phyloP scores from a whole-genome alignment of 2,888 invertebrate genomes.

The Charanyca ferruginea region DNA sequence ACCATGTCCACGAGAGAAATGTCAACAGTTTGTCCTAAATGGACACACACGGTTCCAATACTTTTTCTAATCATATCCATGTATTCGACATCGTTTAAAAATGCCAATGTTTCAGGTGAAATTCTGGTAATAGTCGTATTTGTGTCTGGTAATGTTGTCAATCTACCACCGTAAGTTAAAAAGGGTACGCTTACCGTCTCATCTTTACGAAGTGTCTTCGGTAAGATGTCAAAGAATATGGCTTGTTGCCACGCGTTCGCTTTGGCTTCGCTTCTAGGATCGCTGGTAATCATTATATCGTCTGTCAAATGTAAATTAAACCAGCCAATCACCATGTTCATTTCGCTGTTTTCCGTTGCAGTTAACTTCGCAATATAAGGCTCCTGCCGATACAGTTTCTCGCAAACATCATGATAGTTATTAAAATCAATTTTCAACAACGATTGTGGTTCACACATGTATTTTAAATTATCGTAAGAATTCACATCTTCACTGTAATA shows the following conservation, averaged over 20 bases:
- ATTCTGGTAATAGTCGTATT: constrained; percentile 35
- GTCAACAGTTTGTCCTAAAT: constrained; percentile 44
- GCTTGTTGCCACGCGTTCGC: constrained; percentile 79
- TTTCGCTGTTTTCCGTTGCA: constrained; percentile 42
- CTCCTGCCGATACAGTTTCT: constrained; percentile 35
- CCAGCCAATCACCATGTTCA: constrained; percentile 90
- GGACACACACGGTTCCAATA: constrained; percentile 33
- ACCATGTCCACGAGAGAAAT: constrained; percentile 71
- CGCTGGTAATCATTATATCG: constrained; percentile 88
- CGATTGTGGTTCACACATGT: constrained; percentile 48
- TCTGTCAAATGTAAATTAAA: constrained; percentile 92
- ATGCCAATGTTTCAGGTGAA: constrained; percentile 43
- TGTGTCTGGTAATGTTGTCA: constrained; percentile 20
- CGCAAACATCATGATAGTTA: constrained; percentile 41
- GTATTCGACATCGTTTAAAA: constrained; percentile 55
- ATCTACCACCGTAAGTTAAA: constrained; percentile 33
- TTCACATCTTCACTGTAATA: constrained; percentile 54
- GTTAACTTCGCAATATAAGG: constrained; percentile 27
- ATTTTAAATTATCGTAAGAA: constrained; percentile 49
- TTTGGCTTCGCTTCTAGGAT: constrained; percentile 80
- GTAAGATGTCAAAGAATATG: constrained; percentile 50
- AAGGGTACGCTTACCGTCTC: constrained; percentile 27
- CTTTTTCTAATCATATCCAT: constrained; percentile 46
- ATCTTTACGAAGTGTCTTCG: constrained; percentile 33
- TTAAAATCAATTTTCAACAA: constrained; percentile 59